These are phyloP conservation scores for Eonycteris spelaea DNA, from an alignment of 2,113 vertebrate genomes.

Conservation along the genomic window DNA sequence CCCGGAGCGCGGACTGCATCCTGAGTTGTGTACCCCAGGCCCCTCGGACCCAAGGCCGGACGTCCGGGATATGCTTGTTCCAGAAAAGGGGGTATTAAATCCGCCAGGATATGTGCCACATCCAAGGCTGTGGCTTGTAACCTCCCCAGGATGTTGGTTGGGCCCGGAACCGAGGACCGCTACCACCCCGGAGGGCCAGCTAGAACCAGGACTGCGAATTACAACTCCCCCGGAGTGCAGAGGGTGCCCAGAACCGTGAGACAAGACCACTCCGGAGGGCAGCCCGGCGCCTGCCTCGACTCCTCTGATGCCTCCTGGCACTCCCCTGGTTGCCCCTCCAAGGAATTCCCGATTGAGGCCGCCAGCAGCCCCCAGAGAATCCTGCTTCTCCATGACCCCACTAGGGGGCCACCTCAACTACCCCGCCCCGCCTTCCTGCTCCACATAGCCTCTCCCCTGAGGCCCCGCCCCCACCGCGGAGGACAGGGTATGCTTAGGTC, in stretches of 20 bases:
- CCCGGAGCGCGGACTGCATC: neutral
- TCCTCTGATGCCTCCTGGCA: neutral
- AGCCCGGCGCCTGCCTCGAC: neutral
- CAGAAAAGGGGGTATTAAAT: neutral
- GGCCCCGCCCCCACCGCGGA: neutral
- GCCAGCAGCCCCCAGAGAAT: neutral
- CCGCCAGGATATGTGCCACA: neutral
- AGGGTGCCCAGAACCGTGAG: neutral
- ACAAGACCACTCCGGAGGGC: neutral
- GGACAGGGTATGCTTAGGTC: accelerated
- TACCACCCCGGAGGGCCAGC: neutral
- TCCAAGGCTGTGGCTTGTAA: neutral
- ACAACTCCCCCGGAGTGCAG: neutral
- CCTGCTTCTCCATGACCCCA: neutral
- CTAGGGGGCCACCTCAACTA: neutral
- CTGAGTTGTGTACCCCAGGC: neutral
- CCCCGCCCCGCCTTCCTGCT: neutral
- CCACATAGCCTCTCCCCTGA: neutral
- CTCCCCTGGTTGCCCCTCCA: neutral
- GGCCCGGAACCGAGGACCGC: neutral
- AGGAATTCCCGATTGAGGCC: neutral
- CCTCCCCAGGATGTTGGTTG: neutral
- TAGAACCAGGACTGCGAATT: neutral
- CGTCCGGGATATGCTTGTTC: neutral
- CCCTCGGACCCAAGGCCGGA: neutral